Conservation (phyloP, 1,140 invertebrate species). For the Diorhabda sublineata region DNA sequence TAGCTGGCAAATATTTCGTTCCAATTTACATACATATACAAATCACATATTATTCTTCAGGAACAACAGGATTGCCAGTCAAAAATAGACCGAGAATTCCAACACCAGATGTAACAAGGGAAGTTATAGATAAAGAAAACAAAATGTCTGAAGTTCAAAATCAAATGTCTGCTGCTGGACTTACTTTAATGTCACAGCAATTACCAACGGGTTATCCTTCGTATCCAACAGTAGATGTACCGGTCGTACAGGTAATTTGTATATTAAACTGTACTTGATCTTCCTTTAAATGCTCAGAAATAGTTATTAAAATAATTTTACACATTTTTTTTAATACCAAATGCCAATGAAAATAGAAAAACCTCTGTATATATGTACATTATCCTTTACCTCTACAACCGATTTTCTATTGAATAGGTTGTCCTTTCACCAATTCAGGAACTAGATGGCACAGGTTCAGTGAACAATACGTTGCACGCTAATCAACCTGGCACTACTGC, state of each 20-base stretch:
- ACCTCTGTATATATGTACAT: no score
- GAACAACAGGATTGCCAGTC: conserved; percentile 58
- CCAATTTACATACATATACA: no score
- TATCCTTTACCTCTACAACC: background rate
- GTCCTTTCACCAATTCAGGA: conserved; percentile 75
- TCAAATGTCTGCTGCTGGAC: conserved; percentile 45
- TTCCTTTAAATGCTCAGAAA: background rate
- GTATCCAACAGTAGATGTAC: conserved; percentile 51
- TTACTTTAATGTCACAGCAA: conserved; percentile 61
- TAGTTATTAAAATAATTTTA: background rate
- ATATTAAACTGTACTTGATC: no score
- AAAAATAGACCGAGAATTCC: conserved; percentile 78
- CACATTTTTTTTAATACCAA: background rate
- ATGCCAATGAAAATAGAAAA: no score
- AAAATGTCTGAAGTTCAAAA: conserved; percentile 48
- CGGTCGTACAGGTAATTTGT: conserved; percentile 56
- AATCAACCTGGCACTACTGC: conserved; percentile 65
- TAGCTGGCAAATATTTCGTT: no score
- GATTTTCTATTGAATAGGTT: conserved; percentile 52
- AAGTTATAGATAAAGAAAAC: conserved; percentile 66
- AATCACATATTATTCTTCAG: background rate
- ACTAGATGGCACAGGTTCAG: conserved; percentile 60
- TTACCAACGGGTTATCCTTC: conserved; percentile 53
- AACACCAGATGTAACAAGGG: conserved; percentile 79
- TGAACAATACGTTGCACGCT: conserved; percentile 64